These are phyloP conservation scores for Napeogenes inachia DNA, from an alignment of 2,888 invertebrate genomes.

Conservation along the genomic window DNA sequence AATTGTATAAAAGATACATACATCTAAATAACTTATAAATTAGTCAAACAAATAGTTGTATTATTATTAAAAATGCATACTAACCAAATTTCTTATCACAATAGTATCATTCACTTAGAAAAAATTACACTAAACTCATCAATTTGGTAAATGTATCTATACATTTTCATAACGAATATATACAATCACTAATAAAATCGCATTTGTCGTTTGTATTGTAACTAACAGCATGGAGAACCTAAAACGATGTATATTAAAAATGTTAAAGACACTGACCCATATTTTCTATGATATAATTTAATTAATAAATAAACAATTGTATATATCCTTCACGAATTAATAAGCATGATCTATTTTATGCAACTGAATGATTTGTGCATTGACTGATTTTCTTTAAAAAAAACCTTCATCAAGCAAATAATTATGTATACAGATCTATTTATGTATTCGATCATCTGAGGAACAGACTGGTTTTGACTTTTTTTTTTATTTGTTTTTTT, in stretches of 20 bases:
- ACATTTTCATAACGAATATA: slow-evolving; percentile 4
- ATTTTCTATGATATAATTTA: slow-evolving; percentile 38
- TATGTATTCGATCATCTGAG: slow-evolving; percentile 10
- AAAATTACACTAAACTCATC: not conserved
- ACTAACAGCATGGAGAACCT: slow-evolving; percentile 35
- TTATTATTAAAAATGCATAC: not conserved
- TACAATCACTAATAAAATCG: slow-evolving; percentile 1
- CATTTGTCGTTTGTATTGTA: slow-evolving; percentile 14
- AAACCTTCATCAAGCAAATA: slow-evolving; percentile 13
- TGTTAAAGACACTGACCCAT: slow-evolving; percentile 55
- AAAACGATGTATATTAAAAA: slow-evolving; percentile 24
- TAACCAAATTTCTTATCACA: slow-evolving; percentile 3
- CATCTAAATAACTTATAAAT: not conserved
- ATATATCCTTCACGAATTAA: slow-evolving; percentile 19
- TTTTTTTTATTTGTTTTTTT: not conserved
- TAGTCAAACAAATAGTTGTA: not conserved
- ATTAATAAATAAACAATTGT: slow-evolving; percentile 9
- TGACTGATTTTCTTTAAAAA: slow-evolving; percentile 8
- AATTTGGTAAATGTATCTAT: not conserved
- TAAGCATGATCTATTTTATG: slow-evolving; percentile 20
- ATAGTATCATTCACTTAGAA: slow-evolving; percentile 1
- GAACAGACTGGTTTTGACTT: not conserved
- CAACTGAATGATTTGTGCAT: not conserved
- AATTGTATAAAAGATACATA: not conserved
- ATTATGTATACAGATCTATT: slow-evolving; percentile 30